Percentiles rank a stretch among this genome's conserved stretches.
These are phyloP conservation scores for Bombus terrestris DNA, from an alignment of 1,140 invertebrate species.

Conservation along the genomic window DNA sequence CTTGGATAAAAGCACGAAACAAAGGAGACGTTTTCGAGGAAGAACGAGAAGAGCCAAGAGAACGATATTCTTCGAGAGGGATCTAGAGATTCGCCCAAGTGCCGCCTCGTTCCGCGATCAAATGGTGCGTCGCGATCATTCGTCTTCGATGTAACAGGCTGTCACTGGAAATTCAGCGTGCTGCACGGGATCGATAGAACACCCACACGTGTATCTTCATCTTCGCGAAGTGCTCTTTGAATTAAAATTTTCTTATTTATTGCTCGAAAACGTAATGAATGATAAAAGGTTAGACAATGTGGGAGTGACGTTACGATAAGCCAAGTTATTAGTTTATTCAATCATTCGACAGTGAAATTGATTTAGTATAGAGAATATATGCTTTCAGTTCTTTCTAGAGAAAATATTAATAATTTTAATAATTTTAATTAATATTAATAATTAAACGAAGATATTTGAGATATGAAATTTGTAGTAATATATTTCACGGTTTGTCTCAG, in stretches of 20 bases:
- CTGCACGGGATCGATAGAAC: not conserved
- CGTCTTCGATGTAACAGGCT: not conserved
- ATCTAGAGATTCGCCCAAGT: not conserved
- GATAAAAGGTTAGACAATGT: no score
- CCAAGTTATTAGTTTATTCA: no score
- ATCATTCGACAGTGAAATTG: no score
- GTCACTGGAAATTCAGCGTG: not conserved
- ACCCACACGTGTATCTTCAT: not conserved
- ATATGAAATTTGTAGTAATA: no score
- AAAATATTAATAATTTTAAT: no score
- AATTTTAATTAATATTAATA: no score
- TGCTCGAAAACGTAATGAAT: not conserved
- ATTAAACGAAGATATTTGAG: no score
- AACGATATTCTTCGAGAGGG: not conserved
- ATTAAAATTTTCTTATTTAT: not conserved
- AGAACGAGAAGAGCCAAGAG: not conserved
- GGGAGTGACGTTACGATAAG: no score
- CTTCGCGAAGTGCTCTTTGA: no score
- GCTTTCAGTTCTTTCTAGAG: no score
- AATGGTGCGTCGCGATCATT: constrained; percentile 1
- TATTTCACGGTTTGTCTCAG: no score
- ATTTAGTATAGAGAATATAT: no score
- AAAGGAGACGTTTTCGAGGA: not conserved
- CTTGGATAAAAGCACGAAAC: not conserved
- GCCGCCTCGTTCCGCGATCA: not conserved